These are phyloP conservation scores for Tetragnatha versicolor DNA, from an alignment of 1,140 invertebrate genomes.

Conservation along the genomic window DNA sequence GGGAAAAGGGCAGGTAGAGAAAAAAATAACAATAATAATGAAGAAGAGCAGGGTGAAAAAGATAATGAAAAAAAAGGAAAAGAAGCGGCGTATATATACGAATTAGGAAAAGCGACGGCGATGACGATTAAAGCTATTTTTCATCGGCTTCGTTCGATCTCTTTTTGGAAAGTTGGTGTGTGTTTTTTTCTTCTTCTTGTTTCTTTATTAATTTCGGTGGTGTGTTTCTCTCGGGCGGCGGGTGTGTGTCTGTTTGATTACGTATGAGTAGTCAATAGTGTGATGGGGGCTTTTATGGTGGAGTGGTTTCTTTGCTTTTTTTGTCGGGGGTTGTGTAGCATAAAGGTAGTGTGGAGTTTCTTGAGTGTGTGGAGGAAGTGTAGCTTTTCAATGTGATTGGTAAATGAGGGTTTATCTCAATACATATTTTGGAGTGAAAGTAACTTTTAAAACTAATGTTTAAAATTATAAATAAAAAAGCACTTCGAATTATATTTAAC, in stretches of 20 bases:
- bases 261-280: conserved; percentile 25
- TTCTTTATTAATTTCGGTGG: background rate
- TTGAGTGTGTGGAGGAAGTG: background rate
- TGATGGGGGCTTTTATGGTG: background rate
- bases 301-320: background rate
- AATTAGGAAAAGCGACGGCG: conserved; percentile 30
- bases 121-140: conserved; percentile 53
- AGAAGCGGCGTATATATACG: conserved; percentile 26
- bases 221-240: too few species aligned
- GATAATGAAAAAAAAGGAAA: background rate
- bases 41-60: conserved; percentile 21
- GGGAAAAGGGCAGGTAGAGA: conserved; percentile 19
- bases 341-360: background rate
- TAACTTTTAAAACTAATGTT: background rate
- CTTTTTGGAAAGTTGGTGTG: background rate
- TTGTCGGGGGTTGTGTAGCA: background rate
- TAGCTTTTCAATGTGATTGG: background rate
- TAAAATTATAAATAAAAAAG: too few species aligned
- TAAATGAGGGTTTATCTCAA: background rate
- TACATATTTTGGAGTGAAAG: background rate
- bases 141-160: conserved; percentile 19
- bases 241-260: conserved; percentile 32
- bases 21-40: conserved; percentile 55
- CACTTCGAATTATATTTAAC: too few species aligned
- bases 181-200: conserved; percentile 15